phyloP scores from a whole-genome alignment of 2,113 vertebrate genomes.

The Helogale parvula region DNA sequence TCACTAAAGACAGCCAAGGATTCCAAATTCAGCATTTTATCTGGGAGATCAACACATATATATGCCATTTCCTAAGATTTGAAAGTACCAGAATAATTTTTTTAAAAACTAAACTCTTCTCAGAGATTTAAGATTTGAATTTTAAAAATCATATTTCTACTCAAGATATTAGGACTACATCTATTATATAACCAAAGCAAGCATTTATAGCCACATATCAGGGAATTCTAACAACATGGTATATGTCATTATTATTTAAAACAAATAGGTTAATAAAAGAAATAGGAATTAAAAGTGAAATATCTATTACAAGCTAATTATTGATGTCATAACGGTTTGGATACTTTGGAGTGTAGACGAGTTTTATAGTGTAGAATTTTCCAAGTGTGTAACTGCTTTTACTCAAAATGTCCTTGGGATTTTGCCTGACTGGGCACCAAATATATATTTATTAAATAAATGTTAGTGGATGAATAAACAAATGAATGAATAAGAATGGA shows the following conservation, averaged over 20 bases:
- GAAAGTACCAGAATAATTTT: not conserved
- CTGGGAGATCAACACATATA: not conserved
- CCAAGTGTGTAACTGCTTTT: not conserved
- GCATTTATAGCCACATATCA: not conserved
- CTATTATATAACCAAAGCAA: not conserved
- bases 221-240: not conserved
- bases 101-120: not conserved
- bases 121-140: not conserved
- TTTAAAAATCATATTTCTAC: constrained; percentile 20
- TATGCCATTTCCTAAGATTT: not conserved
- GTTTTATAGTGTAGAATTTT: not conserved
- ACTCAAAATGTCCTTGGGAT: not conserved
- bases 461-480: not conserved
- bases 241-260: constrained; percentile 16
- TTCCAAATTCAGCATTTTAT: constrained; percentile 58
- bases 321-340: not conserved
- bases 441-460: not conserved
- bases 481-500: not conserved
- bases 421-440: not conserved
- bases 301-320: not conserved
- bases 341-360: not conserved
- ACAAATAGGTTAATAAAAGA: not conserved
- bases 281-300: not conserved
- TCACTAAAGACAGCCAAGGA: constrained; percentile 45
- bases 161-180: not conserved